These are phyloP conservation scores for Tinea pellionella DNA, from an alignment of 2,888 invertebrate species.

Conservation along the genomic window DNA sequence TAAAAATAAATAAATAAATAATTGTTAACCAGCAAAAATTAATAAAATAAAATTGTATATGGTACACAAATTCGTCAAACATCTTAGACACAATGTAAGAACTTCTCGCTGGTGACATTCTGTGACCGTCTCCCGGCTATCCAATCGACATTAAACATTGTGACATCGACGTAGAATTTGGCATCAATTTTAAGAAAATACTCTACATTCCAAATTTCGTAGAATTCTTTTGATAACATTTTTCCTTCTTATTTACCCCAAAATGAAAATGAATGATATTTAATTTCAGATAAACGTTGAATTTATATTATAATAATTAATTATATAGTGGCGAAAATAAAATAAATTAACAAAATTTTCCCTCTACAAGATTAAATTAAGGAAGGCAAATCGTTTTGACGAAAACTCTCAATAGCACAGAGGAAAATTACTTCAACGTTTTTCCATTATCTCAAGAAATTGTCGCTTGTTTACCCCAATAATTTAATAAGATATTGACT, in stretches of 20 bases:
- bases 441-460: neutral
- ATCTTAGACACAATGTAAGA: too few species aligned
- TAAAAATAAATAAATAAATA: too few species aligned
- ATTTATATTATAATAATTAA: neutral
- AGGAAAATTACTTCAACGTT: neutral
- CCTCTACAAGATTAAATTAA: neutral
- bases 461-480: neutral
- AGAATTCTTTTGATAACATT: too few species aligned
- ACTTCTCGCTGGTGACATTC: too few species aligned
- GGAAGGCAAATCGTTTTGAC: neutral
- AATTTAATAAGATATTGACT: neutral
- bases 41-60: too few species aligned
- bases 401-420: neutral
- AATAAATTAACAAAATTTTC: neutral
- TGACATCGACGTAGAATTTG: conserved; percentile 24
- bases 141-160: conserved; percentile 20
- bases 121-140: conserved; percentile 2
- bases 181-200: conserved; percentile 16
- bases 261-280: too few species aligned
- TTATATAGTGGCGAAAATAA: neutral
- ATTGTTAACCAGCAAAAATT: too few species aligned
- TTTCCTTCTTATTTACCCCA: too few species aligned
- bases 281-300: too few species aligned
- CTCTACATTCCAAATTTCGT: neutral
- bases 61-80: too few species aligned